phyloP scores from a whole-genome alignment of 2,113 vertebrate genomes.

The Microtus pennsylvanicus region DNA sequence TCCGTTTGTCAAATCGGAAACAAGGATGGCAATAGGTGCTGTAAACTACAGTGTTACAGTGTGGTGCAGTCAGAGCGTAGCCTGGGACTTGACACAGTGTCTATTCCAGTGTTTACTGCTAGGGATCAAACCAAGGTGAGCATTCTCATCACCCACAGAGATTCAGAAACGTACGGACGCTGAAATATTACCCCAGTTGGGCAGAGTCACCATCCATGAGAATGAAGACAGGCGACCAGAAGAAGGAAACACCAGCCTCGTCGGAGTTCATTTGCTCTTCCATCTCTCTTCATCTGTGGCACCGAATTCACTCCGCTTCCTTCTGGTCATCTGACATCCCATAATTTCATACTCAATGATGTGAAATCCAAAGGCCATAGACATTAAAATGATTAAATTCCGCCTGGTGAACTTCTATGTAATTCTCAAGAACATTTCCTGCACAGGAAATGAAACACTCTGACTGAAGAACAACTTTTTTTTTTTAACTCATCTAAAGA shows the following conservation, averaged over 20 bases:
- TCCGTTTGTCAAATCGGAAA: not conserved
- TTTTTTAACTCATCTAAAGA: not conserved
- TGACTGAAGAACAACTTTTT: not conserved
- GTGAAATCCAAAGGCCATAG: not conserved
- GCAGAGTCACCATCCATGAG: not conserved
- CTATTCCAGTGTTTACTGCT: not conserved
- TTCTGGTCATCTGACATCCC: not conserved
- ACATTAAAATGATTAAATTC: not conserved
- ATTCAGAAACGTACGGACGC: no score
- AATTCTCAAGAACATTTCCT: slow-evolving; percentile 16
- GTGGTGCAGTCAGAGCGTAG: no score
- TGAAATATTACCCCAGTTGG: no score
- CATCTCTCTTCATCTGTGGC: not conserved
- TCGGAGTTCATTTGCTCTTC: not conserved
- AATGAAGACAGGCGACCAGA: fast-evolving
- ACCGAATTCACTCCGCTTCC: not conserved
- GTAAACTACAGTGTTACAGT: fast-evolving
- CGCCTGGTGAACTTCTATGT: not conserved
- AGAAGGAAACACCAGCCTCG: fast-evolving
- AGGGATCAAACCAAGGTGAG: not conserved
- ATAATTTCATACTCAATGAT: not conserved
- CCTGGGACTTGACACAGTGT: not conserved
- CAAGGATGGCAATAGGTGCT: not conserved
- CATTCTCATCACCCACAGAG: no score
- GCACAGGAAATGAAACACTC: not conserved